A percentile compares a stretch with the other conserved stretches of the same genome.
Conservation (phyloP, 2,797 vertebrate genomes). For the Muscicapa striata region DNA sequence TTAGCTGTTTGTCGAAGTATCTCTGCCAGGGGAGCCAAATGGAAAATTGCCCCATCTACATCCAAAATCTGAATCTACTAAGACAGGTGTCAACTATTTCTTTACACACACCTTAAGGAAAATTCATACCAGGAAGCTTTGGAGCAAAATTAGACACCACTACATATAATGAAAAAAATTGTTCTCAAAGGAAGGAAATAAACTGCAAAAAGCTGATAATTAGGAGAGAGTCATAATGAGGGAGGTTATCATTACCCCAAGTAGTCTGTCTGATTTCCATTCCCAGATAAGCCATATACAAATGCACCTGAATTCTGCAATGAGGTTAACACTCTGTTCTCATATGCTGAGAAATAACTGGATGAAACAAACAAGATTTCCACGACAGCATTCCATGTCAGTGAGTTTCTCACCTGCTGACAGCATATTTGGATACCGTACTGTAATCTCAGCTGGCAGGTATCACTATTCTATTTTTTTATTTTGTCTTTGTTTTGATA, state of each 20-base stretch:
- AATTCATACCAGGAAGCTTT: background rate
- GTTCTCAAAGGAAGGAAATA: background rate
- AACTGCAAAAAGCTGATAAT: background rate
- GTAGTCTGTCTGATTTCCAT: background rate
- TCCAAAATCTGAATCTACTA: background rate
- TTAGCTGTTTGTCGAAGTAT: background rate
- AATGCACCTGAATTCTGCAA: background rate
- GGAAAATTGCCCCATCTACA: background rate
- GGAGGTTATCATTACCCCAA: background rate
- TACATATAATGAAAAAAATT: background rate
- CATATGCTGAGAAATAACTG: background rate
- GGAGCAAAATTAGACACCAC: background rate
- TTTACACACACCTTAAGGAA: background rate
- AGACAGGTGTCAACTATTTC: background rate
- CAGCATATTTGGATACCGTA: background rate
- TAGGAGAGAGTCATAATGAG: background rate
- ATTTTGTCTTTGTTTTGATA: background rate
- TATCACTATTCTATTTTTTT: background rate
- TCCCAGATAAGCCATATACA: background rate
- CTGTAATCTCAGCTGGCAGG: background rate
- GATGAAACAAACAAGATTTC: background rate
- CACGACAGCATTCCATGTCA: background rate
- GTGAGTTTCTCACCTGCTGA: background rate
- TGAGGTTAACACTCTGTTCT: background rate
- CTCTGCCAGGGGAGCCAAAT: background rate